Percentiles rank a stretch among this genome's conserved stretches.
These are phyloP conservation scores for Bursaphelenchus okinawaensis DNA, from an alignment of 2,888 invertebrate genomes.

Conservation along the genomic window DNA sequence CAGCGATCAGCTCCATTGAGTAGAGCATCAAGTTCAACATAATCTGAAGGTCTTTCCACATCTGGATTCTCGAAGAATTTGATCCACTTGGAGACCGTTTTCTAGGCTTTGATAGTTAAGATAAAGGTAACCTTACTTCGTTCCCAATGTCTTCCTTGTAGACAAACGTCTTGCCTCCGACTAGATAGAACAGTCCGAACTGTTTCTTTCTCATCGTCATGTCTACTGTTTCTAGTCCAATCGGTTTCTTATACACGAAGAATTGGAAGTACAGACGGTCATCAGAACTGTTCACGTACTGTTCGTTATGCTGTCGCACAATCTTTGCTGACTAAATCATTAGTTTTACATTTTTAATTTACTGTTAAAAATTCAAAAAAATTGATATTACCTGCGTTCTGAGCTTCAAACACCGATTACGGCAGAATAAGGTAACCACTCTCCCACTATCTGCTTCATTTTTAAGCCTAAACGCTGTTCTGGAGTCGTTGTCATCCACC, in stretches of 20 bases:
- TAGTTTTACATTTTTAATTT: neutral
- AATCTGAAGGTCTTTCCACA: conserved; percentile 12
- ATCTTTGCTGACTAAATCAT: conserved; percentile 26
- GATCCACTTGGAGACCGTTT: conserved; percentile 27
- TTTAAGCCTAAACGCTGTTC: conserved; percentile 27
- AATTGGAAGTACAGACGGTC: conserved; percentile 27
- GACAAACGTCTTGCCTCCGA: conserved; percentile 24
- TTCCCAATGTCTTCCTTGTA: conserved; percentile 17
- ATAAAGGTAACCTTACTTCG: conserved; percentile 15
- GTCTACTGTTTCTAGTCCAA: conserved; percentile 23
- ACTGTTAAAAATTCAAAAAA: neutral
- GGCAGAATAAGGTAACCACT: conserved; percentile 27
- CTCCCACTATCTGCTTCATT: conserved; percentile 21
- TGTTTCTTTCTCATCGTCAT: conserved; percentile 11
- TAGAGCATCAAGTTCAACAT: conserved; percentile 22
- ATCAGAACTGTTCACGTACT: conserved; percentile 10
- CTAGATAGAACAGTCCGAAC: conserved; percentile 23
- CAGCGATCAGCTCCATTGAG: conserved; percentile 19
- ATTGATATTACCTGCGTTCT: conserved; percentile 18
- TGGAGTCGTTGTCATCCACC: neutral
- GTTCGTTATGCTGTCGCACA: conserved; percentile 27
- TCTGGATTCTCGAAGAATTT: conserved; percentile 20
- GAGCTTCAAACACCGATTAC: conserved; percentile 20
- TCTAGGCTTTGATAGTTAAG: too few relatives aligned
- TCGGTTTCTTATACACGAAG: conserved; percentile 17